Evolutionary conservation across 2,113 vertebrate genomes (phyloP).

Genomic region (Mola mola): DNA sequence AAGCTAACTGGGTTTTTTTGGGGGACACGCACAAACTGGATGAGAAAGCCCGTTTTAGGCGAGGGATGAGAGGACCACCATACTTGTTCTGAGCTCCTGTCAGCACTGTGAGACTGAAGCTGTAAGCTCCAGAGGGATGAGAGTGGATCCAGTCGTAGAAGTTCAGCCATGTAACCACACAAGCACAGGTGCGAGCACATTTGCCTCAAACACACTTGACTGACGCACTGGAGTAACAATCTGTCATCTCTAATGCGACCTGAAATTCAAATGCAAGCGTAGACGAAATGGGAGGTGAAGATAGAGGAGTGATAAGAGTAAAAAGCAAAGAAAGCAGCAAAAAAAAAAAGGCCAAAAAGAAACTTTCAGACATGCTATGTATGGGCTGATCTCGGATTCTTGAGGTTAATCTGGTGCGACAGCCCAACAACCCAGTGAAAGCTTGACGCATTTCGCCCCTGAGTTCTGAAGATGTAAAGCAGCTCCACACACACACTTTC

Average conservation of each 20-base stretch:
- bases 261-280: slow-evolving; percentile 29
- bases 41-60: slow-evolving; percentile 53
- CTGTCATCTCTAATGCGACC: slow-evolving; percentile 17
- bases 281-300: slow-evolving; percentile 5
- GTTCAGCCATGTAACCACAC: slow-evolving; percentile 29
- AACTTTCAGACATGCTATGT: slow-evolving; percentile 20
- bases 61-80: slow-evolving; percentile 67
- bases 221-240: slow-evolving; percentile 6
- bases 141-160: slow-evolving; percentile 40
- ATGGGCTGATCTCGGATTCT: slow-evolving; percentile 30
- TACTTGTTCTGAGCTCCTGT: slow-evolving; percentile 70
- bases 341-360: too few species aligned
- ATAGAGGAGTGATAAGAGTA: background rate
- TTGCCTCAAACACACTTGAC: slow-evolving; percentile 6
- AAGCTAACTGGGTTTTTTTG: slow-evolving; percentile 60
- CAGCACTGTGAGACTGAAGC: slow-evolving; percentile 58
- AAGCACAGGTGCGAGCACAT: background rate
- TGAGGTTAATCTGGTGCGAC: slow-evolving; percentile 66
- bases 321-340: slow-evolving; percentile 24
- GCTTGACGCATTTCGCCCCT: slow-evolving; percentile 58
- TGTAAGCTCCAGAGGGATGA: slow-evolving; percentile 60
- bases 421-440: slow-evolving; percentile 60
- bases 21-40: slow-evolving; percentile 37
- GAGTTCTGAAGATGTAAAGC: slow-evolving; percentile 58
- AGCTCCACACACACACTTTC: slow-evolving; percentile 38